Evolutionary conservation across 2,113 vertebrate genomes (phyloP).

Genomic region (Catagonus wagneri): DNA sequence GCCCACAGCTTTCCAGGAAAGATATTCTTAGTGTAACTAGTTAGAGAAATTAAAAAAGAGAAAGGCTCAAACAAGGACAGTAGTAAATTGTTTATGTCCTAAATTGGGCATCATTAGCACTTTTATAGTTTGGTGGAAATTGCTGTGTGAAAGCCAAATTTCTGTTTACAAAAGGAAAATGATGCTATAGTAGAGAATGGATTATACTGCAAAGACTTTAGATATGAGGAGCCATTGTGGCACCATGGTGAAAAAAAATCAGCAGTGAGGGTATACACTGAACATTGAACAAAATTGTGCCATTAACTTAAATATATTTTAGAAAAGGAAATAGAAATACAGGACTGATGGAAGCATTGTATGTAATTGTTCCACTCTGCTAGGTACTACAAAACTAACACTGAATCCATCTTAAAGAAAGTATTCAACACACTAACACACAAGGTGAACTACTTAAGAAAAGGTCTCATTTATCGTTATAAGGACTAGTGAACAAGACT

Average conservation of each 20-base stretch:
- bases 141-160: conserved; percentile 56
- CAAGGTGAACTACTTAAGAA: conserved; percentile 9
- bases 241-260: background rate
- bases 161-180: conserved; percentile 64
- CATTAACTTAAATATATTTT: background rate
- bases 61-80: conserved; percentile 25
- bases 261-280: background rate
- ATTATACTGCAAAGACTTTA: background rate
- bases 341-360: background rate
- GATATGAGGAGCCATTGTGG: background rate
- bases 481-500: conserved; percentile 29
- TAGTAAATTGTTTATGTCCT: conserved; percentile 58
- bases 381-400: conserved; percentile 12
- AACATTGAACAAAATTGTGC: conserved; percentile 15
- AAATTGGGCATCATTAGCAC: conserved; percentile 60
- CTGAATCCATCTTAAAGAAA: background rate
- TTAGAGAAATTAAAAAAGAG: conserved; percentile 46
- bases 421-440: background rate
- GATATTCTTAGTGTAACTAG: conserved; percentile 31
- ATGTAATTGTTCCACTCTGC: background rate
- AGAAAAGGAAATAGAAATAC: conserved; percentile 14
- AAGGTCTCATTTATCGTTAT: conserved; percentile 21
- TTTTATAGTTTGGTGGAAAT: conserved; percentile 60
- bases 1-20: conserved; percentile 47
- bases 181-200: background rate